Conservation (phyloP, 1,140 invertebrate species). For the Dendroctonus valens region DNA sequence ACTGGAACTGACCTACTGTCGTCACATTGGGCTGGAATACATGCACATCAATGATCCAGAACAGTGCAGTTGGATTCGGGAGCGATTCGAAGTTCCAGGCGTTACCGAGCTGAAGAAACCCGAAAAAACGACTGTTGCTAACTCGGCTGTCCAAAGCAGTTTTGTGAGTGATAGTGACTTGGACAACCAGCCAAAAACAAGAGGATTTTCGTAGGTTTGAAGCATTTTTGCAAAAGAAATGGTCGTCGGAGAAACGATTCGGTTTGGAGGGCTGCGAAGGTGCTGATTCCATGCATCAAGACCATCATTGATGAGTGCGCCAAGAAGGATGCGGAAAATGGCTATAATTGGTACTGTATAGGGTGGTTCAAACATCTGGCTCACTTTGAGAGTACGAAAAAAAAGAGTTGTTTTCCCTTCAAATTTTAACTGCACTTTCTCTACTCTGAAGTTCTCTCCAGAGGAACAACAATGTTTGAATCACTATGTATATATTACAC, state of each 20-base stretch:
- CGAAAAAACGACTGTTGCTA: slow-evolving; percentile 82
- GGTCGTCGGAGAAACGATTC: slow-evolving; percentile 87
- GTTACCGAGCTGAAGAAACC: slow-evolving; percentile 82
- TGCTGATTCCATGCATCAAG: slow-evolving; percentile 83
- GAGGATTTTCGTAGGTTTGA: slow-evolving; percentile 64
- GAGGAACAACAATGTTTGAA: too few relatives aligned
- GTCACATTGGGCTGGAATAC: slow-evolving; percentile 93
- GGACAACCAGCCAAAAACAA: not conserved
- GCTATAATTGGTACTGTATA: slow-evolving; percentile 71
- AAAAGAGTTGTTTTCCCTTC: not conserved
- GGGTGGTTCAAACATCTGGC: too few relatives aligned
- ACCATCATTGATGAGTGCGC: slow-evolving; percentile 84
- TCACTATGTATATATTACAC: too few relatives aligned
- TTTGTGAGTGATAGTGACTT: slow-evolving; percentile 5
- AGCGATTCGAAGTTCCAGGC: slow-evolving; percentile 92
- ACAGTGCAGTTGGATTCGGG: slow-evolving; percentile 96
- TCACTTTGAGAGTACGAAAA: not conserved
- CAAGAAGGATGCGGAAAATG: slow-evolving; percentile 73
- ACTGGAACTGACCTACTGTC: slow-evolving; percentile 83
- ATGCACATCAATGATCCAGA: slow-evolving; percentile 98
- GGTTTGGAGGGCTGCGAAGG: slow-evolving; percentile 90
- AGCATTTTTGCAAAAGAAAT: slow-evolving; percentile 84
- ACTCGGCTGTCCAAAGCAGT: slow-evolving; percentile 84
- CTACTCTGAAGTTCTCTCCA: too few relatives aligned
- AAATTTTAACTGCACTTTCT: too few relatives aligned